Evolutionary conservation across 1,140 invertebrate genomes (phyloP).

Genomic region (Chironomus tepperi): DNA sequence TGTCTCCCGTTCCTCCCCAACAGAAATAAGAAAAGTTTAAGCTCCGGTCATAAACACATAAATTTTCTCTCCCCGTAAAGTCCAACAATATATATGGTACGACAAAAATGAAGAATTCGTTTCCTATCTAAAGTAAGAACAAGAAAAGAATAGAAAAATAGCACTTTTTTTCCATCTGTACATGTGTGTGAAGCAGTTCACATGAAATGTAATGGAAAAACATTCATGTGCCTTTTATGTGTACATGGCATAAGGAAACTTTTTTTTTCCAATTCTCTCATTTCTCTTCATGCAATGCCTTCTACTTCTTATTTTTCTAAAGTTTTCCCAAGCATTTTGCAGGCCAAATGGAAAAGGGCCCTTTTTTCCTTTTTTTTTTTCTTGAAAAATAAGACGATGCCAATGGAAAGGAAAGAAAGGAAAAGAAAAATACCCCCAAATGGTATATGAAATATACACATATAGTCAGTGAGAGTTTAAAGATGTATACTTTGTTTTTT

Average conservation of each 20-base stretch:
- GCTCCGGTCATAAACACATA: not conserved
- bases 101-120: not conserved
- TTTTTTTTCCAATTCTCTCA: conserved; percentile 18
- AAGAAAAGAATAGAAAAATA: not conserved
- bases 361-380: not conserved
- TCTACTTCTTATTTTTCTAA: not conserved
- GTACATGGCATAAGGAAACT: not conserved
- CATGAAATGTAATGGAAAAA: conserved; percentile 24
- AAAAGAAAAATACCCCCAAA: too few species aligned
- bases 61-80: not conserved
- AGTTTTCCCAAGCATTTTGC: conserved; percentile 7
- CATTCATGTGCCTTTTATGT: conserved; percentile 23
- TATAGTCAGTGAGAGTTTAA: conserved; percentile 7
- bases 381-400: not conserved
- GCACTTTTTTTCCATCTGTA: not conserved
- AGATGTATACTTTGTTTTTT: conserved; percentile 19
- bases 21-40: too few species aligned
- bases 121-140: not conserved
- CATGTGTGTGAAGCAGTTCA: not conserved
- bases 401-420: not conserved
- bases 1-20: not conserved
- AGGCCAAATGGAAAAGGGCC: conserved; percentile 4
- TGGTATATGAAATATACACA: conserved; percentile 16
- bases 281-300: not conserved
- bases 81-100: not conserved